Conservation (phyloP, 2,113 vertebrate genomes). For the Motacilla tschutschensis region DNA sequence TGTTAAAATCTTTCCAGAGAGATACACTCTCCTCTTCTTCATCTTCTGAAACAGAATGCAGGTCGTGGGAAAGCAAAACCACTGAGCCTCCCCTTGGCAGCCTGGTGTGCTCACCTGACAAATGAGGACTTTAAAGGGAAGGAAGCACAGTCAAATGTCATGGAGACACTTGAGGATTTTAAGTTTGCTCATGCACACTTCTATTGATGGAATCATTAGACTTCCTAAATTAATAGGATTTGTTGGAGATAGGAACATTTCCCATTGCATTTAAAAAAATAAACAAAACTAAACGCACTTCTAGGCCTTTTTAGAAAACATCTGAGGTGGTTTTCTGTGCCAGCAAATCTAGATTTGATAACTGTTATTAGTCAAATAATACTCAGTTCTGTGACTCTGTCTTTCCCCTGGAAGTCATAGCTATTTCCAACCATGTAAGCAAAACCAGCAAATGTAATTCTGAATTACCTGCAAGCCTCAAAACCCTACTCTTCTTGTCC, state of each 20-base stretch:
- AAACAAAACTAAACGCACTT: not conserved
- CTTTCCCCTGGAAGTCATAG: not conserved
- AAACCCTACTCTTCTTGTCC: not conserved
- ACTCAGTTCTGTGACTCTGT: rapidly evolving
- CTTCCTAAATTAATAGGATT: not conserved
- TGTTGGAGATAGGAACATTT: not conserved
- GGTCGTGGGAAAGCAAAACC: not conserved
- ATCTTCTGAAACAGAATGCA: not conserved
- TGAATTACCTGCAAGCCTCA: not conserved
- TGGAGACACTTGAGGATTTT: not conserved
- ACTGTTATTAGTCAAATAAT: not conserved
- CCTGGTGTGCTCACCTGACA: not conserved
- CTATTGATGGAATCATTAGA: not conserved
- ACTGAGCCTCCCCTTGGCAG: not conserved
- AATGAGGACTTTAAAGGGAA: not conserved
- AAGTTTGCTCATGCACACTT: not conserved
- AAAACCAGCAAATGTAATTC: not conserved
- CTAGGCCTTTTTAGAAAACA: not conserved
- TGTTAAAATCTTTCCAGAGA: not conserved
- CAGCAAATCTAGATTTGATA: not conserved
- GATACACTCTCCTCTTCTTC: not conserved
- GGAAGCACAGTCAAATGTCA: not conserved
- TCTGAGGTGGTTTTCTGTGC: not conserved
- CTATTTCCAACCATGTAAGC: not conserved
- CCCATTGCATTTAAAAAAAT: not conserved